Conservation (phyloP, 2,888 invertebrate species). For the Caenorhabditis becei region DNA sequence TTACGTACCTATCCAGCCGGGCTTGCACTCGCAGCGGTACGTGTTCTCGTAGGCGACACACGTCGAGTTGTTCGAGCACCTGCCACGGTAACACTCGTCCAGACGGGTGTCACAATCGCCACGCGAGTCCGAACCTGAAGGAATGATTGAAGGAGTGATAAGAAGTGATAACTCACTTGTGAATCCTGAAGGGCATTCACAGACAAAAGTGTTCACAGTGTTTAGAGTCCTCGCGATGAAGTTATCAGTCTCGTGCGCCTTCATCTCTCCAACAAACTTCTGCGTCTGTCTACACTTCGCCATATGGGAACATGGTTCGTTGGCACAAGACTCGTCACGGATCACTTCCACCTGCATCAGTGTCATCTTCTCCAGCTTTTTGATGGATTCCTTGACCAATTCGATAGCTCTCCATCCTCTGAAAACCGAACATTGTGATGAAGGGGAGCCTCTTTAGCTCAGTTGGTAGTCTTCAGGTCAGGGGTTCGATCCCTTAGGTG, state of each 20-base stretch:
- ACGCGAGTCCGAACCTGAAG: slow-evolving; percentile 70
- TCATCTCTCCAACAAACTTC: slow-evolving; percentile 73
- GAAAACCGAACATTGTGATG: slow-evolving; percentile 53
- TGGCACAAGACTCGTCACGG: slow-evolving; percentile 74
- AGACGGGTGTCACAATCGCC: slow-evolving; percentile 77
- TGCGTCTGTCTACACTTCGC: slow-evolving; percentile 77
- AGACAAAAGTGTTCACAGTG: slow-evolving; percentile 77
- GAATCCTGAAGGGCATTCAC: slow-evolving; percentile 81
- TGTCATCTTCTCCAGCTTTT: slow-evolving; percentile 69
- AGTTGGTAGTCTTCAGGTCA: slow-evolving; percentile 75
- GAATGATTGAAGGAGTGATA: background rate
- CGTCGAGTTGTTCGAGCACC: slow-evolving; percentile 77
- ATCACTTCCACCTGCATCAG: slow-evolving; percentile 69
- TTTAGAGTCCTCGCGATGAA: slow-evolving; percentile 76
- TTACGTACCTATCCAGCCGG: slow-evolving; percentile 75
- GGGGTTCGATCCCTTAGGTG: slow-evolving; percentile 73
- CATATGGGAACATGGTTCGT: slow-evolving; percentile 80
- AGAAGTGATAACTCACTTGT: slow-evolving; percentile 70
- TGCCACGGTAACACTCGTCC: slow-evolving; percentile 76
- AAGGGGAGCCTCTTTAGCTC: slow-evolving; percentile 73
- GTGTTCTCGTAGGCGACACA: slow-evolving; percentile 76
- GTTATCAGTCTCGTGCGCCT: slow-evolving; percentile 77
- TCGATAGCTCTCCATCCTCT: slow-evolving; percentile 75
- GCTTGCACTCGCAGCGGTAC: slow-evolving; percentile 76
- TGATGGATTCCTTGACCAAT: slow-evolving; percentile 63